Evolutionary conservation across 2,888 invertebrate species (phyloP), one percentile per base, ranked within the genome.

Genomic region (Temnothorax ravouxi): DNA sequence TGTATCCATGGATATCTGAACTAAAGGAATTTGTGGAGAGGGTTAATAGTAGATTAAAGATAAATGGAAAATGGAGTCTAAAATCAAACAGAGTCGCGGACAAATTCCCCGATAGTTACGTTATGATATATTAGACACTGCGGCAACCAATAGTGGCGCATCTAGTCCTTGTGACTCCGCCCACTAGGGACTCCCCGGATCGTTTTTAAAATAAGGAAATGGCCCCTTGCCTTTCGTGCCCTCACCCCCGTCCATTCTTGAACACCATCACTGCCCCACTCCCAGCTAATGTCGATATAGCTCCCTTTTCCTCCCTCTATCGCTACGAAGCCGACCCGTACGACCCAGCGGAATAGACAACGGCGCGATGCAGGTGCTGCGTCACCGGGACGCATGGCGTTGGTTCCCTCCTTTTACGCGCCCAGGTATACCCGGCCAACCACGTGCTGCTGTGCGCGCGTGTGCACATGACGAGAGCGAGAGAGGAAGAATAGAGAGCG

Each of bases 111-210:
- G 52, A 85, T 75, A 86, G 81, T 85, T 88, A 89, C 86, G 85
- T 88, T 89, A 91, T 89, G 90, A 91, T 91, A 90, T 90, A 92
- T 92, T 91, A 91, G 88, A 87, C 87, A 91, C 90, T 88, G 88
- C 86, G 83, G 64, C 83, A 88, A 83, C 93, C 93, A 93, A 93
- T 93, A 75, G 87, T 72, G 52, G 84, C 87, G 62, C 80, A 83
- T 77, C 52, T 64, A 61, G 76, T n/a, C 61, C 41, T 44, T 52
- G 62, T 84, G 81, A 89, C 92, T 91, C 93, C 93, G 93, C 93
- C 93, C 92, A 92, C 89, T 72, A 88, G 84, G 84, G 85, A 88
- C 80, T 88, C 44, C 44, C 29, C 82, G 82, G 77, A 89, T 86
- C 87, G 85, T 91, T 92, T 91, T 91, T 88, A 87, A 91, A 91